phyloP scores from a whole-genome alignment of 2,113 vertebrate genomes.

The Sus scrofa region T2T-Sscrofa CM000826.6:101408001-101408500 shows the following conservation, averaged over 20 bases:
- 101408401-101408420: not conserved
- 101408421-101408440: not conserved
- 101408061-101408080: not conserved
- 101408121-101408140: slow-evolving; percentile 13
- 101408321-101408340: not conserved
- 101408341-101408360: not conserved
- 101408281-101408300: not conserved
- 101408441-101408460: not conserved
- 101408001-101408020: not conserved
- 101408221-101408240: not conserved
- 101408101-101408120: slow-evolving; percentile 39
- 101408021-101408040: not conserved
- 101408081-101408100: not conserved
- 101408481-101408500: not conserved
- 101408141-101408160: not conserved
- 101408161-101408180: slow-evolving; percentile 44
- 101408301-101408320: slow-evolving; percentile 39
- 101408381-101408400: not conserved
- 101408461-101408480: not conserved
- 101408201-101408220: not conserved
- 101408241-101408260: not conserved
- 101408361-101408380: not conserved
- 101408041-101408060: not conserved
- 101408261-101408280: not conserved
- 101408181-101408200: not conserved